These are phyloP conservation scores for Artibeus lituratus DNA, from an alignment of 2,797 vertebrate genomes.

Conservation along the genomic window DNA sequence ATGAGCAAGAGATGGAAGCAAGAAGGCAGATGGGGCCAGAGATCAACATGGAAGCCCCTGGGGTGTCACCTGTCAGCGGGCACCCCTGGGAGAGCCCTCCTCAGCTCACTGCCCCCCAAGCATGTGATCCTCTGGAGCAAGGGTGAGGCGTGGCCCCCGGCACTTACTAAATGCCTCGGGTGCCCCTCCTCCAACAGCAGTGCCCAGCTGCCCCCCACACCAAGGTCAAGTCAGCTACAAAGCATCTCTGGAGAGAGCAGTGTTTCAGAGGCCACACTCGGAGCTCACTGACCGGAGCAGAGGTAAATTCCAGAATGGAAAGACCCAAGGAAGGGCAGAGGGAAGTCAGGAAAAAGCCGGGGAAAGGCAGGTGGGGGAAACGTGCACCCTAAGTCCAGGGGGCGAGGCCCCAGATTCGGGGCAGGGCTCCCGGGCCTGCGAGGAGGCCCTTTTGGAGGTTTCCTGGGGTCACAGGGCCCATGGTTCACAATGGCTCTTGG, in stretches of 20 bases:
- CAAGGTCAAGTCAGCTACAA: neutral
- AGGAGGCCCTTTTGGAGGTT: neutral
- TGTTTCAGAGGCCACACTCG: neutral
- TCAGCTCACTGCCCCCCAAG: fast-evolving
- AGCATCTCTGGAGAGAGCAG: neutral
- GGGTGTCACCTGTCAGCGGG: fast-evolving
- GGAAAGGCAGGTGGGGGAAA: neutral
- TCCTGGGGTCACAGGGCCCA: fast-evolving
- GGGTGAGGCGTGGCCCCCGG: too few relatives aligned
- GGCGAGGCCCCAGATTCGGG: neutral
- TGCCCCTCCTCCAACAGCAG: fast-evolving
- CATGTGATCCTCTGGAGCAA: fast-evolving
- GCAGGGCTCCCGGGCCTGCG: fast-evolving
- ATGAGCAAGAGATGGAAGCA: neutral
- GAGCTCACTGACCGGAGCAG: neutral
- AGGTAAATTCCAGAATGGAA: neutral
- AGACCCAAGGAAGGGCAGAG: neutral
- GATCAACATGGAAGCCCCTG: fast-evolving
- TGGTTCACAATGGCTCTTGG: neutral
- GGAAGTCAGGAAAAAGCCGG: neutral
- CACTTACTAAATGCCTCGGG: neutral
- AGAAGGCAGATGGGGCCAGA: neutral
- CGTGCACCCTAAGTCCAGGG: fast-evolving
- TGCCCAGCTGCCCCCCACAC: neutral
- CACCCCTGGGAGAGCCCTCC: neutral